phyloP scores from a whole-genome alignment of 2,113 vertebrate genomes.

The Lynx canadensis region DNA sequence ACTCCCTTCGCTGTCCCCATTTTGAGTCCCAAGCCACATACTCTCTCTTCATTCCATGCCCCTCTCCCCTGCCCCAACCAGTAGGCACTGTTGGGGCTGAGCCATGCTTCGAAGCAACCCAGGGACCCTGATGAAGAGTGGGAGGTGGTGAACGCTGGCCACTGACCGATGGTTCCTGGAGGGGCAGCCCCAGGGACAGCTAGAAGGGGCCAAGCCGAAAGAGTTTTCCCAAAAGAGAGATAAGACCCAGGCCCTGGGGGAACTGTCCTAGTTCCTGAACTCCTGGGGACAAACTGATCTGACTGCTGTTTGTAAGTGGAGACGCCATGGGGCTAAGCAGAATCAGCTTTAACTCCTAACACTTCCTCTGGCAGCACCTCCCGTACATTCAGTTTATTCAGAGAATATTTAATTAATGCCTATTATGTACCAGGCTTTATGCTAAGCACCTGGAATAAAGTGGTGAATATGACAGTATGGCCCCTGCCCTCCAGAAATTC shows the following conservation, averaged over 20 bases:
- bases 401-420: not conserved
- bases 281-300: not conserved
- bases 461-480: not conserved
- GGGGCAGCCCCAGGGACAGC: not conserved
- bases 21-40: not conserved
- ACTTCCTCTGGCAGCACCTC: not conserved
- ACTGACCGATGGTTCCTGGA: not conserved
- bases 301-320: not conserved
- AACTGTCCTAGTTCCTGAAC: not conserved
- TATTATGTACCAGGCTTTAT: not conserved
- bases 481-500: not conserved
- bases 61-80: not conserved
- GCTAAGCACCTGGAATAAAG: constrained; percentile 10
- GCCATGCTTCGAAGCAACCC: not conserved
- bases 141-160: not conserved
- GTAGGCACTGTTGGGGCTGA: not conserved
- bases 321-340: not conserved
- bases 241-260: not conserved
- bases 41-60: not conserved
- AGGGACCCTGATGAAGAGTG: not conserved
- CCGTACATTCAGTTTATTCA: not conserved
- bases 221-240: not conserved
- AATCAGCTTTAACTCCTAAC: not conserved
- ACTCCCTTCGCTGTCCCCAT: not conserved
- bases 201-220: not conserved